Conservation (phyloP, 1,140 invertebrate species). For the Oscheius sp. region DNA sequence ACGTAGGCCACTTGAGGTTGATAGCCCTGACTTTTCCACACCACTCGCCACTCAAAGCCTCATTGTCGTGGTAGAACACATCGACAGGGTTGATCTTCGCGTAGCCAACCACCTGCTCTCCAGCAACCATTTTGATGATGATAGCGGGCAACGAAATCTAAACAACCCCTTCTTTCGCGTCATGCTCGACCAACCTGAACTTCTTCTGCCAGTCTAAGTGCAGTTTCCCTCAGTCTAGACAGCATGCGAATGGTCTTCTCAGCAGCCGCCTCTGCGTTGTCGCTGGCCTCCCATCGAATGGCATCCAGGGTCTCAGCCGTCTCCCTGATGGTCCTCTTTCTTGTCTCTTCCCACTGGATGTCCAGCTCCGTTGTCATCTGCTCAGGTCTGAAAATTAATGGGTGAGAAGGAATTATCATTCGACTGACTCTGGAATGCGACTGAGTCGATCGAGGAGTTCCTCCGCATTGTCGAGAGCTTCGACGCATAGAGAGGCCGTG, state of each 20-base stretch:
- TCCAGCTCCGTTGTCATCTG: constrained; percentile 2
- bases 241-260: constrained; percentile 18
- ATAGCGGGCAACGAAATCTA: constrained; percentile 41
- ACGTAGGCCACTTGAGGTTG: constrained; percentile 40
- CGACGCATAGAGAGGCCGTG: neutral
- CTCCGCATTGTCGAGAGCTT: constrained; percentile 3
- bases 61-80: constrained; percentile 25
- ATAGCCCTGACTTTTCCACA: constrained; percentile 27
- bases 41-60: constrained; percentile 25
- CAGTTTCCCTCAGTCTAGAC: neutral
- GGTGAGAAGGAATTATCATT: neutral
- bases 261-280: neutral
- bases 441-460: neutral
- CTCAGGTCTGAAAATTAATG: neutral
- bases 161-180: too few species aligned
- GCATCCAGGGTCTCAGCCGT: neutral
- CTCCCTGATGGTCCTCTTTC: neutral
- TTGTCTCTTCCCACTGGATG: neutral
- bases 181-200: too few species aligned
- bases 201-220: constrained; percentile 15
- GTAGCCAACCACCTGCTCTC: constrained; percentile 42
- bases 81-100: constrained; percentile 45
- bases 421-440: neutral
- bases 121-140: constrained; percentile 46
- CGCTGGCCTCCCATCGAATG: neutral